Conservation (phyloP, 1,140 invertebrate species). For the Zaprionus camerounensis region DNA sequence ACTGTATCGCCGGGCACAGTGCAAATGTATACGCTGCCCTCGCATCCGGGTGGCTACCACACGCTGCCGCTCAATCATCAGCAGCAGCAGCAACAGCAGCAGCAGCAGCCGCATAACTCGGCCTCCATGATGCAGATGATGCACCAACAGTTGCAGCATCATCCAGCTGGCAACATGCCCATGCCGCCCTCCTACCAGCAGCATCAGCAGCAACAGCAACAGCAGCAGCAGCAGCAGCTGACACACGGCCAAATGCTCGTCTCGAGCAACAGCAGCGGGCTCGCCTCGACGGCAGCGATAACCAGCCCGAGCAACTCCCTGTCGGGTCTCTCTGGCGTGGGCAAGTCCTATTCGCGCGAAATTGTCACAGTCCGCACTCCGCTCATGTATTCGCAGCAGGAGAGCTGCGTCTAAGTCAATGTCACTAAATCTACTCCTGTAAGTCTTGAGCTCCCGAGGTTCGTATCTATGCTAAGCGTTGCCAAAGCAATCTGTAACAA, state of each 20-base stretch:
- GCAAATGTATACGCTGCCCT: conserved; percentile 80
- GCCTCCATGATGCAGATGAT: conserved; percentile 83
- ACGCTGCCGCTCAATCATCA: conserved; percentile 81
- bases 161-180: conserved; percentile 68
- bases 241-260: conserved; percentile 75
- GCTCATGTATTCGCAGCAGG: conserved; percentile 91
- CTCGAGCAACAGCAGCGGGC: conserved; percentile 77
- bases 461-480: conserved; percentile 78
- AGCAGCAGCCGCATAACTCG: conserved; percentile 70
- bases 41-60: conserved; percentile 80
- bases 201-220: conserved; percentile 74
- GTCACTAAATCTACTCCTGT: conserved; percentile 39
- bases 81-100: conserved; percentile 54
- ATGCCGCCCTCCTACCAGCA: conserved; percentile 78
- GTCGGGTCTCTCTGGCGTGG: conserved; percentile 73
- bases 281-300: conserved; percentile 82
- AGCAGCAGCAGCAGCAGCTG: conserved; percentile 64
- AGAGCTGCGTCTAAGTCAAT: conserved; percentile 91
- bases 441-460: conserved; percentile 70
- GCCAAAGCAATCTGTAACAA: conserved; percentile 71
- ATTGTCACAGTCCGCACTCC: conserved; percentile 93
- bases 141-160: conserved; percentile 68
- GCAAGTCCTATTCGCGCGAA: conserved; percentile 87
- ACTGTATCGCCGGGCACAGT: conserved; percentile 79
- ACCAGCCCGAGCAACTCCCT: conserved; percentile 86